Conservation (phyloP, 2,113 vertebrate species). For the Vulpes vulpes region DNA sequence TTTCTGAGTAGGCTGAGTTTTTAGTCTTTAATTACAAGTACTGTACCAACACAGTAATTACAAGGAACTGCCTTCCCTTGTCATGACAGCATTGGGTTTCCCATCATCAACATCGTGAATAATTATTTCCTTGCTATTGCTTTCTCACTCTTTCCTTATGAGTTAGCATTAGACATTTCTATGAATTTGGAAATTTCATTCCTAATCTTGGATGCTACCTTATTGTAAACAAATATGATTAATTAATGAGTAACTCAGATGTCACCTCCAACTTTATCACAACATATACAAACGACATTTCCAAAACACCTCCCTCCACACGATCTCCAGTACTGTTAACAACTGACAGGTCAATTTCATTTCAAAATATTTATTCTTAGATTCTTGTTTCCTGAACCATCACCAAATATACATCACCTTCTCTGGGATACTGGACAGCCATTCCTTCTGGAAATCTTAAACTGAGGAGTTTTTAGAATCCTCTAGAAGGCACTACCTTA, state of each 20-base stretch:
- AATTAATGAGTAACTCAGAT: neutral
- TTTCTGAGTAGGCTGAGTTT: neutral
- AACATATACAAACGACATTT: neutral
- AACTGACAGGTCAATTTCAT: neutral
- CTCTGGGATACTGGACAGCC: neutral
- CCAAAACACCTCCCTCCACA: neutral
- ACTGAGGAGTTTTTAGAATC: neutral
- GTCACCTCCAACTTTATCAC: neutral
- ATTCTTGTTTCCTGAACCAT: neutral
- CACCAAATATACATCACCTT: neutral
- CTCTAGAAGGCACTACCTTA: neutral
- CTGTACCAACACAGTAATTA: neutral
- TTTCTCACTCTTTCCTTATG: neutral
- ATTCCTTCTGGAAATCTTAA: neutral
- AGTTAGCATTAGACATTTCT: neutral
- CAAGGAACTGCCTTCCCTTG: neutral
- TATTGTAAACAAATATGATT: neutral
- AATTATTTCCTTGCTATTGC: neutral
- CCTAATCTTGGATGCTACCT: neutral
- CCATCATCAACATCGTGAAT: neutral
- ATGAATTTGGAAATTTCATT: neutral
- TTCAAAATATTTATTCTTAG: neutral
- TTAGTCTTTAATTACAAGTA: neutral
- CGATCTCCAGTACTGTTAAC: neutral
- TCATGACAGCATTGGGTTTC: neutral